These are phyloP conservation scores for Drosophila novamexicana DNA, from an alignment of 1,140 invertebrate genomes.

Conservation along the genomic window DNA sequence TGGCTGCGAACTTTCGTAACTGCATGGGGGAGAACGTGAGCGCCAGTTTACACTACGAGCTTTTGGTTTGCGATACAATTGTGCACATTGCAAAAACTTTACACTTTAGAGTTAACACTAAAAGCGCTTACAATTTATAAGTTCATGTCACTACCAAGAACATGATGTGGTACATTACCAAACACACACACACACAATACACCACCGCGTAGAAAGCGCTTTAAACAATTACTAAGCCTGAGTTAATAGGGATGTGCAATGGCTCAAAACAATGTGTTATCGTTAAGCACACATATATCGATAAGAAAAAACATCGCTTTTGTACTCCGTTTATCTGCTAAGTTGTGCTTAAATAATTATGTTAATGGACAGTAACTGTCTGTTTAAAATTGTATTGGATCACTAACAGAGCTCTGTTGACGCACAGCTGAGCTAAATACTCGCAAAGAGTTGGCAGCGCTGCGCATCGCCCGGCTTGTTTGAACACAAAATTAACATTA, in stretches of 20 bases:
- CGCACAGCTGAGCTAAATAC: neutral
- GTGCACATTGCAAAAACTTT: neutral
- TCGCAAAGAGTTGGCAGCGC: slow-evolving; percentile 10
- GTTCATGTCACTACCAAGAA: slow-evolving; percentile 7
- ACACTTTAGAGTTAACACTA: slow-evolving; percentile 1
- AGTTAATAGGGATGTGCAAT: slow-evolving; percentile 31
- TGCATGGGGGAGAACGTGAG: slow-evolving; percentile 7
- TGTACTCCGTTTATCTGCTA: slow-evolving; percentile 8
- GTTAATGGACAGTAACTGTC: neutral
- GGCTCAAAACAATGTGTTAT: slow-evolving; percentile 13
- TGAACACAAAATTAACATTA: neutral
- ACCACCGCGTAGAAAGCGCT: slow-evolving; percentile 17
- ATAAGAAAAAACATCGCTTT: slow-evolving; percentile 6
- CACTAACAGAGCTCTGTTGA: slow-evolving; percentile 16
- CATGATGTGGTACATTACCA: neutral
- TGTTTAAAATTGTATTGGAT: neutral
- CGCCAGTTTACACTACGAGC: neutral
- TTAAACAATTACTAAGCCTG: slow-evolving; percentile 41
- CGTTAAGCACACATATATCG: slow-evolving; percentile 13
- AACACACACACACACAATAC: neutral
- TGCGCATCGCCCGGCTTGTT: neutral
- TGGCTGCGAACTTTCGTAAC: slow-evolving; percentile 31
- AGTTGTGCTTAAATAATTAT: neutral
- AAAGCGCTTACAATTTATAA: slow-evolving; percentile 3
- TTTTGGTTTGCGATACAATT: neutral